Percentiles rank a stretch among this genome's conserved stretches.
Evolutionary conservation across 2,113 vertebrate genomes (phyloP).

Genomic region (Chionomys nivalis): DNA sequence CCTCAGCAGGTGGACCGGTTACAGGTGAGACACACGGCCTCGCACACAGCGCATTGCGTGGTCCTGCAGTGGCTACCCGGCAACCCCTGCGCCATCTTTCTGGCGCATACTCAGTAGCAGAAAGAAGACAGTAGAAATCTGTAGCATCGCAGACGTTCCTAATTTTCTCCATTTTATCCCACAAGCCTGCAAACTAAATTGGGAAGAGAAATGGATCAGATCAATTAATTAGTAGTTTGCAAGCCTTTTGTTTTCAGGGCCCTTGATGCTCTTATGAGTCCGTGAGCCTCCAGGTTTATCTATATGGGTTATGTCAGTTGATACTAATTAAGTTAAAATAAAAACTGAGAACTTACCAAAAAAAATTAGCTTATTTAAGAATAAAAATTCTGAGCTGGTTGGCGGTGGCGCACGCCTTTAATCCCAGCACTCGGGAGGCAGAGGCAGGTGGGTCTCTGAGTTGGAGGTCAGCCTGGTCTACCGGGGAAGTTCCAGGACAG

Average conservation of each 20-base stretch:
- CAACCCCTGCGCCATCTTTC: not conserved
- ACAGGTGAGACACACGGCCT: constrained; percentile 83
- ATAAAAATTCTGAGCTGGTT: not conserved
- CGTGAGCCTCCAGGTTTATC: not conserved
- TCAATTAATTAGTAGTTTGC: constrained; percentile 16
- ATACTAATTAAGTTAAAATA: constrained; percentile 40
- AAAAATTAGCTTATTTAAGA: constrained; percentile 46
- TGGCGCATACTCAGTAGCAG: not conserved
- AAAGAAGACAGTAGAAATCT: not conserved
- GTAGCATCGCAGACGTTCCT: not conserved
- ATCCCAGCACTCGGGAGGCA: not conserved
- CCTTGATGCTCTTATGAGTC: constrained; percentile 20
- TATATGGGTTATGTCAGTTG: not conserved
- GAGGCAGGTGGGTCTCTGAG: not conserved
- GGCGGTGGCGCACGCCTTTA: not conserved
- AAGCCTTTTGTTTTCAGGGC: not conserved
- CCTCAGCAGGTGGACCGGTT: constrained; percentile 78
- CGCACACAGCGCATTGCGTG: not conserved
- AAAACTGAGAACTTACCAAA: constrained; percentile 60
- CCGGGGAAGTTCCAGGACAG: not conserved
- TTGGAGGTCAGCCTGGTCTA: not conserved
- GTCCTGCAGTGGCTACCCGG: not conserved
- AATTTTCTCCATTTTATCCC: not conserved
- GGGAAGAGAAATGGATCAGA: not conserved
- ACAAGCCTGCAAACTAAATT: not conserved